Percentiles rank a stretch among this genome's conserved stretches.
These are phyloP conservation scores for Caradrina clavipalpis DNA, from an alignment of 2,888 invertebrate genomes.

Conservation along the genomic window DNA sequence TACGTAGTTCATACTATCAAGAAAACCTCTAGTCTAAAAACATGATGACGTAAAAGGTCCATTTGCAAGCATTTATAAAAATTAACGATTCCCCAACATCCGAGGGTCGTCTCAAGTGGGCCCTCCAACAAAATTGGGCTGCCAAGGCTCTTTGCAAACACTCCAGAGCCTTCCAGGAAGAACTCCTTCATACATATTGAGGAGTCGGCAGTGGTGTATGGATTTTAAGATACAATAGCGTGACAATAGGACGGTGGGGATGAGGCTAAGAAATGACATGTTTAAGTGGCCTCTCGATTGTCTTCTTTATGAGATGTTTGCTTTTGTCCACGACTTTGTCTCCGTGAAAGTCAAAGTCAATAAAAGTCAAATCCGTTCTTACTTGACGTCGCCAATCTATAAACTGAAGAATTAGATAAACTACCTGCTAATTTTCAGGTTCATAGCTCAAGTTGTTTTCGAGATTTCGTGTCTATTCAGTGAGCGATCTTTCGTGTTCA, in stretches of 20 bases:
- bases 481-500: too few species aligned
- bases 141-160: conserved; percentile 64
- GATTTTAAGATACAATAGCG: conserved; percentile 28
- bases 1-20: conserved; percentile 8
- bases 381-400: too few species aligned
- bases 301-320: background rate
- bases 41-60: conserved; percentile 6
- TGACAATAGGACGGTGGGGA: conserved; percentile 19
- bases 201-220: conserved; percentile 44
- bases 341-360: background rate
- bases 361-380: background rate
- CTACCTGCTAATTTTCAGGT: too few species aligned
- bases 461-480: too few species aligned
- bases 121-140: conserved; percentile 65
- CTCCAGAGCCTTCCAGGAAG: conserved; percentile 57
- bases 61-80: conserved; percentile 56
- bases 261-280: conserved; percentile 6
- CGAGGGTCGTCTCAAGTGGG: conserved; percentile 60
- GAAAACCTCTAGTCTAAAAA: background rate
- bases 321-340: background rate
- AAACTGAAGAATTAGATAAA: too few species aligned
- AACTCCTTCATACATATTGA: conserved; percentile 60
- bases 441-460: too few species aligned
- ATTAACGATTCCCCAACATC: conserved; percentile 51
- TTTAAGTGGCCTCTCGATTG: conserved; percentile 19